Conservation (phyloP, 2,797 vertebrate species). For the Silurus aristotelis region DNA sequence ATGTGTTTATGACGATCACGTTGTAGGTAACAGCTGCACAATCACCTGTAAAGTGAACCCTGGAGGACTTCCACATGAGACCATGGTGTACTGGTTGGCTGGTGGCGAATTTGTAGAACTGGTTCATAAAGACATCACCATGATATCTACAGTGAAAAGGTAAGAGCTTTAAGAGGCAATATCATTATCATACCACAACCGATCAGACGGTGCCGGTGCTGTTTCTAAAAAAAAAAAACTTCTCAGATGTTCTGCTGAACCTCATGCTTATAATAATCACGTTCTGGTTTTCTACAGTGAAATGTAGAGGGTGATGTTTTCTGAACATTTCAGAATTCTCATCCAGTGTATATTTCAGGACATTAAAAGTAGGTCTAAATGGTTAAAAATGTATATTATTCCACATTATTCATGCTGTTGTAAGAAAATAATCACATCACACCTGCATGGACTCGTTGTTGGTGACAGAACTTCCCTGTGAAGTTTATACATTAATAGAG, state of each 20-base stretch:
- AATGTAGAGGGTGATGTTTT: neutral
- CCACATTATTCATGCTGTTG: neutral
- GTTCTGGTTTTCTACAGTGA: neutral
- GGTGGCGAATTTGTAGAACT: conserved; percentile 13
- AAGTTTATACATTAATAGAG: neutral
- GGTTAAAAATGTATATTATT: neutral
- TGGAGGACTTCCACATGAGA: conserved; percentile 20
- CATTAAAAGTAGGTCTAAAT: neutral
- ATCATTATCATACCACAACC: neutral
- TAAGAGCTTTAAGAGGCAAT: conserved; percentile 13
- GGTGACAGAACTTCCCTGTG: neutral
- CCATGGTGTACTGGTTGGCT: conserved; percentile 44
- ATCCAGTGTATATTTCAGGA: neutral
- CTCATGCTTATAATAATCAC: neutral
- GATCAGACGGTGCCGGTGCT: no score
- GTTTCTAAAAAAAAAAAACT: no score
- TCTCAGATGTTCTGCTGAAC: no score
- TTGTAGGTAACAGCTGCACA: neutral
- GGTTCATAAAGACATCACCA: neutral
- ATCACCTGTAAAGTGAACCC: conserved; percentile 33
- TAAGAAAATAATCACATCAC: neutral
- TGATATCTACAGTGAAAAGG: neutral
- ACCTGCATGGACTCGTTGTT: neutral
- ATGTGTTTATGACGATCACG: neutral
- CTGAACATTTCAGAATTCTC: neutral